A percentile compares a stretch with the other conserved stretches of the same genome.
These are phyloP conservation scores for Ispidina lecontei DNA, from an alignment of 2,797 vertebrate species.

Conservation along the genomic window DNA sequence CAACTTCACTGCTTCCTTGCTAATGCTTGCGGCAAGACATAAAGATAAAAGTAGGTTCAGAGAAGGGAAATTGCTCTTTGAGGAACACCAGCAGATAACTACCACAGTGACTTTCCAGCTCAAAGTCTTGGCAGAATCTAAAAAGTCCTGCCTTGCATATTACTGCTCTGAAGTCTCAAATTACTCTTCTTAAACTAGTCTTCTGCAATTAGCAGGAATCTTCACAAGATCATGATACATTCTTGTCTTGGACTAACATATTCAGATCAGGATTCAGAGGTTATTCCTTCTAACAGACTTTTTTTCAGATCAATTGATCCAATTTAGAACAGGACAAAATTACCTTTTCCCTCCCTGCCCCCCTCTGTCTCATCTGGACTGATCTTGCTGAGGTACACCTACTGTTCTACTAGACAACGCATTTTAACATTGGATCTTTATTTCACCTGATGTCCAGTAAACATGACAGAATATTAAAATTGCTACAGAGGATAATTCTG, in stretches of 20 bases:
- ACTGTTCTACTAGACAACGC: not conserved
- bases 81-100: not conserved
- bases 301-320: not conserved
- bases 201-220: not conserved
- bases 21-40: not conserved
- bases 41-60: not conserved
- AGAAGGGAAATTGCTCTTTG: not conserved
- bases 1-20: not conserved
- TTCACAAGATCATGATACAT: not conserved
- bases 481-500: not conserved
- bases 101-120: not conserved
- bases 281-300: not conserved
- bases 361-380: not conserved
- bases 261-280: not conserved
- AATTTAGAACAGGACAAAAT: not conserved
- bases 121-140: not conserved
- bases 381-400: not conserved
- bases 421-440: not conserved
- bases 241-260: not conserved
- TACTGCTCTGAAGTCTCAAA: not conserved
- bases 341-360: too few species aligned
- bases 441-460: not conserved
- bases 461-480: not conserved
- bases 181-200: not conserved
- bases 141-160: not conserved